These are phyloP conservation scores for Phyllotreta cruciferae DNA, from an alignment of 2,888 invertebrate genomes.

Conservation along the genomic window DNA sequence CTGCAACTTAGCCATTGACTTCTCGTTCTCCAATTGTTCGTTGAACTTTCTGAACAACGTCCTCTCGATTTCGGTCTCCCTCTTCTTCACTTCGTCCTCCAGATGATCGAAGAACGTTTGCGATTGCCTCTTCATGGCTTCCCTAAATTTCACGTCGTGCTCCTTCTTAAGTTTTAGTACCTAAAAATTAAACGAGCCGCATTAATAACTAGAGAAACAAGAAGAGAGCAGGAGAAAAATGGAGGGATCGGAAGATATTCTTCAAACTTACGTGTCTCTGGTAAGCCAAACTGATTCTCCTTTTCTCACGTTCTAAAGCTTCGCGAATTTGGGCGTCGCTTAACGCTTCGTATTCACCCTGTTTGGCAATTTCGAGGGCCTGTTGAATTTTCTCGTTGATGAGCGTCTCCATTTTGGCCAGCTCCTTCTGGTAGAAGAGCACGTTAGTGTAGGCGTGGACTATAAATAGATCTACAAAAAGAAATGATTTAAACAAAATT, in stretches of 20 bases:
- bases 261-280: constrained; percentile 69
- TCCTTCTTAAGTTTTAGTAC: constrained; percentile 70
- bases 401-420: constrained; percentile 74
- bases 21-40: constrained; percentile 73
- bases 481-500: not conserved
- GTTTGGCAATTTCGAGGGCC: constrained; percentile 67
- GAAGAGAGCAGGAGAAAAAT: too few relatives aligned
- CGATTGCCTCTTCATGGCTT: constrained; percentile 82
- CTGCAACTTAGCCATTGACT: constrained; percentile 72
- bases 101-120: constrained; percentile 86
- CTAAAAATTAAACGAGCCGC: constrained; percentile 57
- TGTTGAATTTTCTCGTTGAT: constrained; percentile 68
- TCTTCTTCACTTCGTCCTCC: constrained; percentile 70
- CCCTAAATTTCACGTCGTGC: constrained; percentile 75
- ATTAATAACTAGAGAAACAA: not conserved
- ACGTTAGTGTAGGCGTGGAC: constrained; percentile 81
- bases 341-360: constrained; percentile 62
- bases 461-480: constrained; percentile 71
- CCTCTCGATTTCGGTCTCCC: constrained; percentile 63
- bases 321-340: constrained; percentile 69
- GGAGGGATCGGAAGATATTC: not conserved
- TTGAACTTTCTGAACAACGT: constrained; percentile 66
- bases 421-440: constrained; percentile 77
- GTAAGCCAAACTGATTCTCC: constrained; percentile 72
- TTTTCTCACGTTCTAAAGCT: constrained; percentile 73